These are phyloP conservation scores for Osedax frankpressi DNA, from an alignment of 2,888 invertebrate species.

Conservation along the genomic window DNA sequence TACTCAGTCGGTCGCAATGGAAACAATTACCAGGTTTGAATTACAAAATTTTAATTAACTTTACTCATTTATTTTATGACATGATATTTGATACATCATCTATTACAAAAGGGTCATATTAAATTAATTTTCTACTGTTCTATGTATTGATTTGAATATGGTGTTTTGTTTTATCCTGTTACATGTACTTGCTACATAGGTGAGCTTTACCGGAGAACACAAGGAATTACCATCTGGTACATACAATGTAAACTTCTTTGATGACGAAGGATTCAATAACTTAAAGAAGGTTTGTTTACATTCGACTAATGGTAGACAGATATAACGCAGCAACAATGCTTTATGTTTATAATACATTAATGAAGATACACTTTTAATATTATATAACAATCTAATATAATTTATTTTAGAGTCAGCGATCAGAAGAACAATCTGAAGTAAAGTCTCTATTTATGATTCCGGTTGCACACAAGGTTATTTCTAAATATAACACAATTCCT, in stretches of 20 bases:
- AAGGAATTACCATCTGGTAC: conserved; percentile 68
- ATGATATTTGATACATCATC: background rate
- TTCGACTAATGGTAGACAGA: background rate
- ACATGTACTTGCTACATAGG: conserved; percentile 49
- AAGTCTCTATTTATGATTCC: background rate
- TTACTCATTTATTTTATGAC: no score
- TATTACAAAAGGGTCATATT: background rate
- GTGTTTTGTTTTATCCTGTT: no score
- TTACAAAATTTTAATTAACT: no score
- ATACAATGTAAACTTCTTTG: conserved; percentile 66
- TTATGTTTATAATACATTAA: no score
- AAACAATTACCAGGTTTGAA: background rate
- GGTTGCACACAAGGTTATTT: background rate
- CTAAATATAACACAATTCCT: no score
- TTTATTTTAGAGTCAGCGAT: background rate
- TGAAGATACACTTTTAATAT: no score
- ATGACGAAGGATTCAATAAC: conserved; percentile 80
- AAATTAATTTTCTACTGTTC: background rate
- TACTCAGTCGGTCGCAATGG: background rate
- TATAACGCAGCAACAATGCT: no score
- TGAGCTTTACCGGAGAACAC: conserved; percentile 84
- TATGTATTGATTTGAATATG: background rate
- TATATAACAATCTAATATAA: no score
- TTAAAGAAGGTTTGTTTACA: conserved; percentile 59
- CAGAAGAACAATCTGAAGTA: background rate